Evolutionary conservation across 2,113 vertebrate genomes (phyloP).

Genomic region (Cottus gobio): DNA sequence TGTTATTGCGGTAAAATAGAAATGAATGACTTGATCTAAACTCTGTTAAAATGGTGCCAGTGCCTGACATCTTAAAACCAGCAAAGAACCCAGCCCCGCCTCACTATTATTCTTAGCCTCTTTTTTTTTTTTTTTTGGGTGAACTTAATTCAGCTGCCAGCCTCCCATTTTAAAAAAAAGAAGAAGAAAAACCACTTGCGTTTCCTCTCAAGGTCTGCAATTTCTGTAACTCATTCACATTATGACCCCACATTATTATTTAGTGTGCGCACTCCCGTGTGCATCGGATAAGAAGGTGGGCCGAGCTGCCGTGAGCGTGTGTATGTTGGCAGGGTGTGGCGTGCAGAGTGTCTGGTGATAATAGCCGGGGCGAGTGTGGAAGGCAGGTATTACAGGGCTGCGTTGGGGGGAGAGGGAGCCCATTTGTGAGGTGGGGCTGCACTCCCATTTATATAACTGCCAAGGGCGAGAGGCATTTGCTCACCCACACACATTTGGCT

Average conservation of each 20-base stretch:
- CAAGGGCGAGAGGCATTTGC: conserved; percentile 60
- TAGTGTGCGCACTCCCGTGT: conserved; percentile 65
- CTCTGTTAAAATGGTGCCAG: conserved; percentile 45
- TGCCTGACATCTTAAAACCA: conserved; percentile 54
- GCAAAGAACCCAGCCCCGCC: conserved; percentile 27
- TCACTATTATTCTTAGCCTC: conserved; percentile 67
- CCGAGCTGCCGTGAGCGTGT: conserved; percentile 55
- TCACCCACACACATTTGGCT: conserved; percentile 64
- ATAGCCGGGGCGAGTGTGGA: conserved; percentile 72
- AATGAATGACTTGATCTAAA: conserved; percentile 41
- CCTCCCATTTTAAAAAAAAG: conserved; percentile 56
- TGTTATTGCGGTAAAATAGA: conserved; percentile 43
- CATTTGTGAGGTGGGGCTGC: conserved; percentile 75
- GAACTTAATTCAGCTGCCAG: conserved; percentile 67
- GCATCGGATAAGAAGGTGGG: conserved; percentile 66
- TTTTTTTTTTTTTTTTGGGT: conserved; percentile 40
- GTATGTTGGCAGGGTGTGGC: conserved; percentile 77
- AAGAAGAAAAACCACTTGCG: conserved; percentile 74
- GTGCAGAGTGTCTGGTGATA: conserved; percentile 71
- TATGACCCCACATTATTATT: conserved; percentile 80
- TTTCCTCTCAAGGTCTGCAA: conserved; percentile 70
- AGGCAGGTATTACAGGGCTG: conserved; percentile 79
- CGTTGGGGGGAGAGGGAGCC: conserved; percentile 59
- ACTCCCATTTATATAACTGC: conserved; percentile 76
- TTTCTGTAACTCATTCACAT: conserved; percentile 73